Percentiles rank a stretch among this genome's conserved stretches.
Evolutionary conservation across 2,888 invertebrate species (phyloP).

Genomic region (Blastobasis lacticolella): DNA sequence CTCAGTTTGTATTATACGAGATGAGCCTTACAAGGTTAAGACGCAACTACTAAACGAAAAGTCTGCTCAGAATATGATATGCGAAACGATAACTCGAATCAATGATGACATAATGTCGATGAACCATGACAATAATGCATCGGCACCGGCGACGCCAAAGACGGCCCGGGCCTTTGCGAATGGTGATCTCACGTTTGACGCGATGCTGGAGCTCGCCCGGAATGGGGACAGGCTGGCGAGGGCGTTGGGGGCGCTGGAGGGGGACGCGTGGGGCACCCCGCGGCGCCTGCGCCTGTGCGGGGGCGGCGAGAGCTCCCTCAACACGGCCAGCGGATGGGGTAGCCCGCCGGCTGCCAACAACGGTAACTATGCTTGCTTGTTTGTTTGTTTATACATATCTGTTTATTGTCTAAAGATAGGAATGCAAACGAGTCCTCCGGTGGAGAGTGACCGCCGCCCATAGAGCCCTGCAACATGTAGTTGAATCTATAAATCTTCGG

Average conservation of each 20-base stretch:
- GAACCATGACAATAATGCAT: slow-evolving; percentile 68
- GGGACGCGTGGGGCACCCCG: slow-evolving; percentile 76
- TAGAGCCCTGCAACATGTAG: too few species aligned
- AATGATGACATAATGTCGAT: slow-evolving; percentile 49
- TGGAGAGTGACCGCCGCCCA: too few species aligned
- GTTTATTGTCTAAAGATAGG: too few species aligned
- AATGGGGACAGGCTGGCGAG: slow-evolving; percentile 44
- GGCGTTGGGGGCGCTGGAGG: slow-evolving; percentile 30
- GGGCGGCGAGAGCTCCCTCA: slow-evolving; percentile 88
- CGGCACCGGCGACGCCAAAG: slow-evolving; percentile 32
- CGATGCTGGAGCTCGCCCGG: slow-evolving; percentile 56
- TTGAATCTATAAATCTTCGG: too few species aligned
- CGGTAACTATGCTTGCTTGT: slow-evolving; percentile 40
- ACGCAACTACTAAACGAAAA: slow-evolving; percentile 60
- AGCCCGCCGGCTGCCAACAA: slow-evolving; percentile 81
- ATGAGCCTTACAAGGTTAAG: slow-evolving; percentile 62
- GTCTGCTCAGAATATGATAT: slow-evolving; percentile 58
- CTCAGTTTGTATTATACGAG: slow-evolving; percentile 72
- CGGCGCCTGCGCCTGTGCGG: slow-evolving; percentile 79
- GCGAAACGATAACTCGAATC: slow-evolving; percentile 62
- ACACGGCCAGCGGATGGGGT: slow-evolving; percentile 85
- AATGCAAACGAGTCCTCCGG: too few species aligned
- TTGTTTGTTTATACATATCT: neutral
- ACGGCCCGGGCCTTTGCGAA: slow-evolving; percentile 53
- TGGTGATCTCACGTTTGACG: slow-evolving; percentile 66